Percentiles rank a stretch among this genome's conserved stretches.
phyloP scores from a whole-genome alignment of 1,140 invertebrate genomes.

The Rhyacophila brunnea region DNA sequence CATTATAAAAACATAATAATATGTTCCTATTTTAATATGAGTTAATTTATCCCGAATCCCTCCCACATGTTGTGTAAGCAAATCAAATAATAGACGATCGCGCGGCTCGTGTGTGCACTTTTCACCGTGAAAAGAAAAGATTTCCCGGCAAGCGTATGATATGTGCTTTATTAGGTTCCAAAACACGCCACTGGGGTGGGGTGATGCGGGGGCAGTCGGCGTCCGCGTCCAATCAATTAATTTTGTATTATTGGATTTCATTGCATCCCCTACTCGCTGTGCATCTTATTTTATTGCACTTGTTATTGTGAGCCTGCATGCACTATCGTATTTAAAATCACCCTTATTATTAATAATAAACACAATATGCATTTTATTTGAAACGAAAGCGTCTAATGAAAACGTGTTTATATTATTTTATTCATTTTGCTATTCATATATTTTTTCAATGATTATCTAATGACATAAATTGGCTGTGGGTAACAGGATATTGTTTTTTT shows the following conservation, averaged over 20 bases:
- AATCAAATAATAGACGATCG: too few species aligned
- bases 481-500: too few species aligned
- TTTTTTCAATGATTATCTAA: too few species aligned
- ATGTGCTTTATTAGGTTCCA: constrained; percentile 35
- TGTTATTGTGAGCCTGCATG: constrained; percentile 8
- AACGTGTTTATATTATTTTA: too few species aligned
- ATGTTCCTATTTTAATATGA: too few species aligned
- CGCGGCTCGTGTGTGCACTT: constrained; percentile 2
- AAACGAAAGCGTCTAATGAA: too few species aligned
- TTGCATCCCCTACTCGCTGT: constrained; percentile 12
- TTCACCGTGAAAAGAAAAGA: constrained; percentile 1
- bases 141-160: constrained; percentile 27
- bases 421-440: too few species aligned
- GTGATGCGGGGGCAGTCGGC: constrained; percentile 2
- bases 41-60: too few species aligned
- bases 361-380: too few species aligned
- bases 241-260: constrained; percentile 36
- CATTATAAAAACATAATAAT: too few species aligned
- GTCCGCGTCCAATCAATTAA: constrained; percentile 36
- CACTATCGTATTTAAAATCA: constrained; percentile 1
- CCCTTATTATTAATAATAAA: constrained; percentile 13
- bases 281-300: constrained; percentile 22
- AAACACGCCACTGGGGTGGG: constrained; percentile 15
- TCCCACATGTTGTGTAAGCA: too few species aligned
- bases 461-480: too few species aligned